Percentiles rank a stretch among this genome's conserved stretches.
These are phyloP conservation scores for Cyprinodon variegatus DNA, from an alignment of 2,113 vertebrate species.

Conservation along the genomic window DNA sequence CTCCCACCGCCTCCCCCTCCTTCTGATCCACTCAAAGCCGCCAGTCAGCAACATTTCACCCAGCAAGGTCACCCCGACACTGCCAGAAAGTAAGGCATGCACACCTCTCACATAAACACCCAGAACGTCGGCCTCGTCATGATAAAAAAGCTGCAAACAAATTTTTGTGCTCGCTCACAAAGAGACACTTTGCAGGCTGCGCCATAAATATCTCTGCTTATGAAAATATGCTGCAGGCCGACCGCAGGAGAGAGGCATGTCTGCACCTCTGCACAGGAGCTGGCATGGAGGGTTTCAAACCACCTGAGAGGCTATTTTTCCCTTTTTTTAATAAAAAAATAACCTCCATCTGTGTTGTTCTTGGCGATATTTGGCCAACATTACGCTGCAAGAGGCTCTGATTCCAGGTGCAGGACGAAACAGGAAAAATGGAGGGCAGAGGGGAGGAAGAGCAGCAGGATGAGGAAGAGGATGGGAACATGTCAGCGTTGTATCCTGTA, in stretches of 20 bases:
- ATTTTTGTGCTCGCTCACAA: background rate
- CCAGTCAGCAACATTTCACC: slow-evolving; percentile 64
- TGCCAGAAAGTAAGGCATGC: slow-evolving; percentile 2
- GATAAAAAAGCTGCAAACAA: slow-evolving; percentile 5
- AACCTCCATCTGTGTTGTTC: too few relatives aligned
- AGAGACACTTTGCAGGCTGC: background rate
- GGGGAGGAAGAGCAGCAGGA: slow-evolving; percentile 31
- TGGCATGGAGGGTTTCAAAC: background rate
- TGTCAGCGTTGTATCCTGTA: slow-evolving; percentile 9
- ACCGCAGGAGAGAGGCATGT: background rate
- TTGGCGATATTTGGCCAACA: background rate
- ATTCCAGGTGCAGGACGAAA: slow-evolving; percentile 16
- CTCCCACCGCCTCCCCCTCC: slow-evolving; percentile 11
- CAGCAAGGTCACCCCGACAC: slow-evolving; percentile 64
- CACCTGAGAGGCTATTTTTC: background rate
- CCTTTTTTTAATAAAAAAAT: background rate
- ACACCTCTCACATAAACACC: background rate
- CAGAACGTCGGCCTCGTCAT: background rate
- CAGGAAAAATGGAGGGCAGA: background rate
- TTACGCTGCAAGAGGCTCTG: background rate
- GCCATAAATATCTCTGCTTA: slow-evolving; percentile 15
- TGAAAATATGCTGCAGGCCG: slow-evolving; percentile 19
- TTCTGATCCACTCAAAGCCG: slow-evolving; percentile 20
- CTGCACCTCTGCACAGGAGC: background rate
- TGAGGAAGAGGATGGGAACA: slow-evolving; percentile 22